Evolutionary conservation across 2,113 vertebrate genomes (phyloP).

Genomic region (Zapus hudsonius): DNA sequence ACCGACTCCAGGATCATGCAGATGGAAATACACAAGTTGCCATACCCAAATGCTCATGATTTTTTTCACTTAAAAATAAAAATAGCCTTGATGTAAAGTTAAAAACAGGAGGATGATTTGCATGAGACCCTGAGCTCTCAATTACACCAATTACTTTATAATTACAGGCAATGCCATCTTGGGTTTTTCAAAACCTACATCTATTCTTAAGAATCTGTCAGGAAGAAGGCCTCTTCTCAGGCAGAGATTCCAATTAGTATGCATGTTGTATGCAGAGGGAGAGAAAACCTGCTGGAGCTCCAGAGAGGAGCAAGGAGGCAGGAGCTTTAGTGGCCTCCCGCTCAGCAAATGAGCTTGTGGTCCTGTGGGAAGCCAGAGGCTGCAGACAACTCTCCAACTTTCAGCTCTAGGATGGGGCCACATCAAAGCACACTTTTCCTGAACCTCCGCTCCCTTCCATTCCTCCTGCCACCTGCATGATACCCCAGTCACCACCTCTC

Average conservation of each 20-base stretch:
- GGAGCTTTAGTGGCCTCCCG: not conserved
- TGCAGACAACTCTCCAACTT: not conserved
- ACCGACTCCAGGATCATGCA: not conserved
- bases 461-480: not conserved
- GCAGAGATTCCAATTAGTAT: conserved; percentile 79
- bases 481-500: not conserved
- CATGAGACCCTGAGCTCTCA: conserved; percentile 82
- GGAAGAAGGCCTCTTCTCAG: conserved; percentile 70
- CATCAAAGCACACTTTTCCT: not conserved
- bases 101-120: conserved; percentile 75
- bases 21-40: not conserved
- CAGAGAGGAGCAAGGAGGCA: not conserved
- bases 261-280: not conserved
- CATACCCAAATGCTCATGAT: conserved; percentile 13
- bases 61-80: conserved; percentile 68
- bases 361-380: not conserved
- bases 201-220: conserved; percentile 80
- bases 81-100: conserved; percentile 60
- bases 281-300: conserved; percentile 52
- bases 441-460: not conserved
- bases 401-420: not conserved
- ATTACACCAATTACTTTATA: conserved; percentile 84
- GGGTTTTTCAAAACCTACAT: conserved; percentile 77
- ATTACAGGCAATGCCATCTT: conserved; percentile 81
- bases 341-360: not conserved